Base-by-base conservation (phyloP, 2,888 invertebrate genomes). In the Rotaria magnacalcarata region DNA sequence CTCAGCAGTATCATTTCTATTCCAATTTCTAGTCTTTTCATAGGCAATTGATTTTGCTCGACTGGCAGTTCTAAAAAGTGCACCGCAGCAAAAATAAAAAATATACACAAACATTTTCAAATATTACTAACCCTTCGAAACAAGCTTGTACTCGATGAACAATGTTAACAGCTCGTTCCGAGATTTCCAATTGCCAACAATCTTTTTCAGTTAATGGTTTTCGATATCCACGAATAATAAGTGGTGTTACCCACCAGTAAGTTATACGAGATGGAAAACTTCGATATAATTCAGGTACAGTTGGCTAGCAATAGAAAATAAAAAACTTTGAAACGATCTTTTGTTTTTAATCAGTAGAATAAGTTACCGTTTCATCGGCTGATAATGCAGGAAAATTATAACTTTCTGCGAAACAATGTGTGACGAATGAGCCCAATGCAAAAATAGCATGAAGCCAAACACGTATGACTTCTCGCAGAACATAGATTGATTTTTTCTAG, bases 231-330 rank as follows among this genome's bases (percentile, higher is more conserved):
- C 21, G 80, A 80, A 47, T 1, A 80, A 80, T 67, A 34, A 67
- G 34, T 34, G 67, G 67, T 67, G 80, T 80, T n/a, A 80, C 80
- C 80, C 80, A 80, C n/a, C 24, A 80, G n/a, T 8, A 80, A 47
- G 24, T 41, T n/a, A 80, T 16, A 47, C 80, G 80, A 47, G 80
- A 80, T 6, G 47, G 80, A 80, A 80, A 80, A n/a, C n/a, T 80
- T 47, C 1, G 1, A 80, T 80, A 80, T 8, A 80, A 6, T 47
- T 80, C 80, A 24, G 80, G 47, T 47, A 10, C 7, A 43, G 47
- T 47, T 8, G 8, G 10, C 80, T 80, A 21, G 16, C 11, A 80
- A 80, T 21, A 47, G 3, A 43, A 21, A 6, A 41, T 6, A 21
- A 75, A 41, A 2, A 41, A 43, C 43, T 21, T 75, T 34, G 2